Evolutionary conservation across 2,797 vertebrate genomes (phyloP), one percentile per base, ranked within the genome.

Genomic region (Pseudomugil tenellus): DNA sequence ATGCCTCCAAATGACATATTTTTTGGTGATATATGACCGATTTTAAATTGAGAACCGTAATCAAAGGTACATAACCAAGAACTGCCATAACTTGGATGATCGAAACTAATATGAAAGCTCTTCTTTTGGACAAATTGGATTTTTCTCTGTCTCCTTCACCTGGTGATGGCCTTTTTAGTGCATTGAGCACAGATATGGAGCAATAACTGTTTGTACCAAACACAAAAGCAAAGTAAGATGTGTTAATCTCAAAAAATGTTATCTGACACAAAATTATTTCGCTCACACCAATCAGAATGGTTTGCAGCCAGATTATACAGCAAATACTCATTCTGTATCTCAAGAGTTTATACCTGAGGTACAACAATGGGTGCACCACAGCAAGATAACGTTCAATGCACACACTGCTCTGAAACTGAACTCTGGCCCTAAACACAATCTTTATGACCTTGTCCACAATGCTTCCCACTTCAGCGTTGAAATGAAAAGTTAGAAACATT

Each of bases 21-120:
- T 6, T 56, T n/a, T 46, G 25, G n/a, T 12, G 1, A 9, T 14
- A 6, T 12, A 49, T 34, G 16, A 13, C 34, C 2, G 9, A 12
- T 26, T 31, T 29, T 17, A 49, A 41, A 7, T 37, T 19, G 17
- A 67, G n/a, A 19, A 37, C 11, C 19, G 29, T 56, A 19, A 46
- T 57, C 37, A 57, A 29, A 1, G 29, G 31, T 58, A 37, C 2
- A 35, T 21, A 49, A 16, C 39, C 53, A 57, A 48, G 29, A 58
- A 49, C 6, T 17, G 23, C 8, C 11, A 19, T 19, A 10, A 57
- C 32, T 19, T 58, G 31, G 43, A 58, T 35, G 26, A 16, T 57
- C 23, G 37, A 46, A 23, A 58, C 54, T 49, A 49, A n/a, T 21
- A 28, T 58, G 32, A 49, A 66, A 57, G 41, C 54, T 4, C 41